Evolutionary conservation across 2,888 invertebrate species (phyloP), one percentile per base, ranked within the genome.

Genomic region (Drosophila nr. fundita): DNA sequence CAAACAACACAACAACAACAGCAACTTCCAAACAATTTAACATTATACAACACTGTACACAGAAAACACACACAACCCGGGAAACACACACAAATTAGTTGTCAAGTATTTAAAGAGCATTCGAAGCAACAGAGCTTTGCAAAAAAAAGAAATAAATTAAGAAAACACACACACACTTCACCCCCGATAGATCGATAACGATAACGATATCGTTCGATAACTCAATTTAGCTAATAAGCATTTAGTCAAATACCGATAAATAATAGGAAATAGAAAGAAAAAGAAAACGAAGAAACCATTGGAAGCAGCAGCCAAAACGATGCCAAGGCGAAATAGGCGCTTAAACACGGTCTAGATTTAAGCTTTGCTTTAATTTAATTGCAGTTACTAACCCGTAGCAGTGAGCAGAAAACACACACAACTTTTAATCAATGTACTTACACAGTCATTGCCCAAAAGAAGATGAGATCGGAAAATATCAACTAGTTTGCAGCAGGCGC

Each of bases 21-120:
- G 42, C 45, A 87, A 87, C 82, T 82, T 87, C 69, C 82, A 83
- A 78, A 73, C 38, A 73, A 42, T 84, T 81, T 63, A 55, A 70
- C 34, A 60, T 29, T 55, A 32, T 29, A 53, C 52, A 71, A 52
- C 61, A 62, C 50, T 55, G n/a, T 29, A 48, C 10, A 54, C 54
- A 27, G 24, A 24, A 36, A 18, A 53, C 5, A 50, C 27, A 29
- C 32, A 21, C 7, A 8, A 27, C 18, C 34, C 24, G 42, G 27
- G 11, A 21, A 34, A 34, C 27, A 34, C 27, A 34, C 40, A 36
- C 10, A 61, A 29, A 21, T 30, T 30, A 55, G n/a, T 24, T 42
- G 45, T 68, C 42, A 30, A 24, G 30, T 36, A 58, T 59, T 48
- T 45, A 34, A 59, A 18, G 11, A 48, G 64, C 61, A 64, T 36